Evolutionary conservation across 2,888 invertebrate species (phyloP).

Genomic region (Theodoxus fluviatilis): DNA sequence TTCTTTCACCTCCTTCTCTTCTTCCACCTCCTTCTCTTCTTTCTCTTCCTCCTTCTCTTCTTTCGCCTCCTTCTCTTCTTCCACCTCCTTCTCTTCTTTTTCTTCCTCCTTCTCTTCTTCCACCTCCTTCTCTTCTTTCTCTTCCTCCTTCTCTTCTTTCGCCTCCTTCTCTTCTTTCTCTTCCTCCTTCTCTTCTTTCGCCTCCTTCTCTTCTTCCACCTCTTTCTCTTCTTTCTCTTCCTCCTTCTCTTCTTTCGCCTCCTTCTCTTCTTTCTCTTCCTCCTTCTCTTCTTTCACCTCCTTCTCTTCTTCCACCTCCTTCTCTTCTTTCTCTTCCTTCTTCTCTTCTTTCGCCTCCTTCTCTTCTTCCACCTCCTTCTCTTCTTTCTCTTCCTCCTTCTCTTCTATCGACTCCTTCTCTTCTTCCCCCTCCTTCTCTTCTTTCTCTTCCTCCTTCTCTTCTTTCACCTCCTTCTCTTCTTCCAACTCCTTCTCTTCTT

Average conservation of each 20-base stretch:
- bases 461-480: no score
- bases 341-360: not conserved
- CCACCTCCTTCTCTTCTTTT: not conserved
- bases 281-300: not conserved
- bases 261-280: not conserved
- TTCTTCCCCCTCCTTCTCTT: not conserved
- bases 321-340: not conserved
- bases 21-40: not conserved
- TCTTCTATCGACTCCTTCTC: not conserved
- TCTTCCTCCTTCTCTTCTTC: not conserved
- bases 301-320: not conserved
- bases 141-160: constrained; percentile 2
- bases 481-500: no score
- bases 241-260: not conserved
- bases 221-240: not conserved
- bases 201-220: not conserved
- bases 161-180: not conserved
- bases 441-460: no score
- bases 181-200: not conserved
- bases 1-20: not conserved
- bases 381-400: not conserved
- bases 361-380: not conserved
- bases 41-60: not conserved
- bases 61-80: not conserved
- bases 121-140: not conserved